Percentiles rank a stretch among this genome's conserved stretches.
Conservation (phyloP, 2,797 vertebrate species). For the Lycodopsis pacificus region DNA sequence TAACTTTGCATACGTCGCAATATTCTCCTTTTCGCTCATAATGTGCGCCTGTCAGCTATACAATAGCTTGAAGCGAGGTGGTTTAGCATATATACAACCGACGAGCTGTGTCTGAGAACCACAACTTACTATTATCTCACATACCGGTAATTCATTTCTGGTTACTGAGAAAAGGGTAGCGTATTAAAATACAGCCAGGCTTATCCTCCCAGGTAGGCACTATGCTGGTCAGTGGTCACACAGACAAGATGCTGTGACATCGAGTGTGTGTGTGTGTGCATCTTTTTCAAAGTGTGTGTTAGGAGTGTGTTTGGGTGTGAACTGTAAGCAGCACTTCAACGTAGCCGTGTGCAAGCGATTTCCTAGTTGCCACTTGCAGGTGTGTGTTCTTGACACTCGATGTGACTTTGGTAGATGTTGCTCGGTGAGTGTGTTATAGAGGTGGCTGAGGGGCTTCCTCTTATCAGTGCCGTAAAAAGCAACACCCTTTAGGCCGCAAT, state of each 20-base stretch:
- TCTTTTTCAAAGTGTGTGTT: constrained; percentile 11
- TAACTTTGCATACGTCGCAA: constrained; percentile 28
- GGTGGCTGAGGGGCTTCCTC: constrained; percentile 8
- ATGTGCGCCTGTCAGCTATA: constrained; percentile 53
- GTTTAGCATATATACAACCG: constrained; percentile 22
- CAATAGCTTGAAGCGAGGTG: constrained; percentile 22
- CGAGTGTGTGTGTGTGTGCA: constrained; percentile 14
- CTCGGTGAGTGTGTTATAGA: constrained; percentile 20
- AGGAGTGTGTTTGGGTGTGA: constrained; percentile 57
- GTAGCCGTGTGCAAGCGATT: constrained; percentile 16
- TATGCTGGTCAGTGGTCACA: constrained; percentile 53
- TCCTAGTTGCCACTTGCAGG: constrained; percentile 24
- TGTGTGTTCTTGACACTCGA: constrained; percentile 13
- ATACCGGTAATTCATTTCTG: background rate
- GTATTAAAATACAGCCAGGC: constrained; percentile 22
- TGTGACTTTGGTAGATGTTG: constrained; percentile 51
- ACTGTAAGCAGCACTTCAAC: constrained; percentile 46
- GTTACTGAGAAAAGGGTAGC: constrained; percentile 14
- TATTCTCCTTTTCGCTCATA: constrained; percentile 31
- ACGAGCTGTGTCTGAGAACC: constrained; percentile 24
- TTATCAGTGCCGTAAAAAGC: constrained; percentile 23
- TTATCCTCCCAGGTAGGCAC: constrained; percentile 60
- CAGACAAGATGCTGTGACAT: constrained; percentile 34
- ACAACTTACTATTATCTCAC: constrained; percentile 6
- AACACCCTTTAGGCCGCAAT: constrained; percentile 34